Evolutionary conservation across 2,797 vertebrate species (phyloP), one percentile per base, ranked within the genome.

Genomic region (Gila robusta): DNA sequence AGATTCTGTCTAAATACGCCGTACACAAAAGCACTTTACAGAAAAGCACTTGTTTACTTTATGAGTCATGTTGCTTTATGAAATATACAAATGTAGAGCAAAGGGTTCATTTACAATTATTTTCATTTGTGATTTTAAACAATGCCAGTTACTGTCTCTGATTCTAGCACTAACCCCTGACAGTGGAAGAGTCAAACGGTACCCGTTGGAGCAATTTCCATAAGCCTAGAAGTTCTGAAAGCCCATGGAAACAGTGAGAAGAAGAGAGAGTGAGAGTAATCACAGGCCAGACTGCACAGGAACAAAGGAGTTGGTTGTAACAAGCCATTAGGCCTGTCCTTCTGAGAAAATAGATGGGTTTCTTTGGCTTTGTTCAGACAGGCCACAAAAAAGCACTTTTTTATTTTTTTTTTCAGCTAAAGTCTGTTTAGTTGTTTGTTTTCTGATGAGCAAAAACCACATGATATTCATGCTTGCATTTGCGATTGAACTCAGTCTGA

Each of bases 241-340:
- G 83, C 80, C 78, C 87, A 87, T 70, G 82, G 87, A 88, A 80
- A 90, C 82, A 87, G 78, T 59, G 66, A 84, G 76, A 72, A 81
- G 52, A 73, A 77, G 67, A 92, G 54, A 87, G 66, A 47, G 77
- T 49, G 74, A 85, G 72, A 83, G 78, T 49, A 89, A 88, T 84
- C 83, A 86, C 86, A 86, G 89, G 78, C 89, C 87, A 81, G 89
- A 86, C 83, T 73, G 69, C 80, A 89, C 88, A 83, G 85, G 87
- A 91, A 90, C 74, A 88, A 89, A 90, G 87, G 67, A 89, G 87
- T 80, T 86, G 87, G 62, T 83, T 81, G 10, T 86, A 89, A 52
- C 71, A 87, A 84, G 69, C 80, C 79, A 69, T 67, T 82, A 81
- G 76, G 32, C 84, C 54, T 74, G 56, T 74, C 28, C 85, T 66